Evolutionary conservation across 2,888 invertebrate species (phyloP), one percentile per base, ranked within the genome.

Genomic region (Dolichopus griseipennis): DNA sequence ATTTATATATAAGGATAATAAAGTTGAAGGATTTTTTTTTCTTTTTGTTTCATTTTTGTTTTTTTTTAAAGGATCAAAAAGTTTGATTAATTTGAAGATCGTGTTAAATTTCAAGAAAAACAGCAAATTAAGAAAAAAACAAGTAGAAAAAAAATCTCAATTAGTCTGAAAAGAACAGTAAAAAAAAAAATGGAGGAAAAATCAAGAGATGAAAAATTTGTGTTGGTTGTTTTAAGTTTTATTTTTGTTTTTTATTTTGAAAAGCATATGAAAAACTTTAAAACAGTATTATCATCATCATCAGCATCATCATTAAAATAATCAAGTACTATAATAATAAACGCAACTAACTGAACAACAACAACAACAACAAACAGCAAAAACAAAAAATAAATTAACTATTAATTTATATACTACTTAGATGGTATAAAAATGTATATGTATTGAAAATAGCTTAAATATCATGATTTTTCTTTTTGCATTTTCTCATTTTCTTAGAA

Each of bases 11-110:
- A 52, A 52, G 52, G 52, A 52, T 52, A 52, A 52, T 52, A 52
- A 52, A 52, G 52, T 52, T 52, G 2, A 52, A 18, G 18, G 18
- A 52, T 18, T 12, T n/a, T n/a, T n/a, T n/a, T n/a, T n/a, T n/a
- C n/a, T n/a, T n/a, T n/a, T n/a, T n/a, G n/a, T n/a, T 41, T 41
- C 41, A 52, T 52, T 37, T 37, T 37, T 27, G 27, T 27, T 27
- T 27, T 27, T 5, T 37, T 37, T 37, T 37, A 37, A 37, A 52
- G 52, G 52, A 52, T 52, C 52, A 52, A 52, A 52, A 52, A 52
- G 52, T 52, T 52, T 52, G 52, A 52, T 52, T 52, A 52, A 52
- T 52, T 52, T 52, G 52, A 52, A 52, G 52, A 52, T 52, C 52
- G 52, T 52, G 37, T 37, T 37, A 37, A 37, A 37, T 12, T 37